Conservation (phyloP, 2,888 invertebrate species). For the Rambutsinella grinnellia region DNA sequence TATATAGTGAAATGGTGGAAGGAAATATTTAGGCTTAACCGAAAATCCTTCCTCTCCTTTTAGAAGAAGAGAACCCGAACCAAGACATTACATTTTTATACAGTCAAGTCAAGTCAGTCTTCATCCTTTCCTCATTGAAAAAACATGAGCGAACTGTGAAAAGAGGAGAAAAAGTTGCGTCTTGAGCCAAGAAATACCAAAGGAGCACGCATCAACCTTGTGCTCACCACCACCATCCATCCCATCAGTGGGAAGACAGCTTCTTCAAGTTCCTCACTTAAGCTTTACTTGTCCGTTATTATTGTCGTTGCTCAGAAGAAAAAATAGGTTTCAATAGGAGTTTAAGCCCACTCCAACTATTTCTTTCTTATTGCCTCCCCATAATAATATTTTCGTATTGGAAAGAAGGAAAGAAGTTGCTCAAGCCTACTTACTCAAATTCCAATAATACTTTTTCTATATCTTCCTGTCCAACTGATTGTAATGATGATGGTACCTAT, state of each 20-base stretch:
- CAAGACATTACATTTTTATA: neutral
- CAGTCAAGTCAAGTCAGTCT: neutral
- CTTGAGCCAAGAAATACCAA: constrained; percentile 50
- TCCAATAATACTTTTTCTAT: too few relatives aligned
- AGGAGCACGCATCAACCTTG: constrained; percentile 55
- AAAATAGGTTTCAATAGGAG: constrained; percentile 11
- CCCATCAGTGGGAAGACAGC: neutral
- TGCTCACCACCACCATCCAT: constrained; percentile 20
- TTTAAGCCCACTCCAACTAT: constrained; percentile 17
- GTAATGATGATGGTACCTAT: too few relatives aligned
- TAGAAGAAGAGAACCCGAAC: neutral
- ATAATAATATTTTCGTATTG: too few relatives aligned
- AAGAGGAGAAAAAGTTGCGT: constrained; percentile 2
- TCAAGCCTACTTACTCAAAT: too few relatives aligned
- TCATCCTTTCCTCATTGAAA: neutral
- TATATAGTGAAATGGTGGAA: neutral
- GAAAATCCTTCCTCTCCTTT: neutral
- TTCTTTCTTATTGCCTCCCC: neutral
- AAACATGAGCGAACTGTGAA: neutral
- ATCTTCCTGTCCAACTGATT: too few relatives aligned
- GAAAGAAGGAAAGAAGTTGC: too few relatives aligned
- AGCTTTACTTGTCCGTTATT: constrained; percentile 40
- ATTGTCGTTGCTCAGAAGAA: constrained; percentile 21
- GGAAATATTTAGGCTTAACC: neutral
- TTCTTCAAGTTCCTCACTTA: constrained; percentile 8